These are phyloP conservation scores for Junco hyemalis DNA, from an alignment of 2,113 vertebrate genomes.

Conservation along the genomic window DNA sequence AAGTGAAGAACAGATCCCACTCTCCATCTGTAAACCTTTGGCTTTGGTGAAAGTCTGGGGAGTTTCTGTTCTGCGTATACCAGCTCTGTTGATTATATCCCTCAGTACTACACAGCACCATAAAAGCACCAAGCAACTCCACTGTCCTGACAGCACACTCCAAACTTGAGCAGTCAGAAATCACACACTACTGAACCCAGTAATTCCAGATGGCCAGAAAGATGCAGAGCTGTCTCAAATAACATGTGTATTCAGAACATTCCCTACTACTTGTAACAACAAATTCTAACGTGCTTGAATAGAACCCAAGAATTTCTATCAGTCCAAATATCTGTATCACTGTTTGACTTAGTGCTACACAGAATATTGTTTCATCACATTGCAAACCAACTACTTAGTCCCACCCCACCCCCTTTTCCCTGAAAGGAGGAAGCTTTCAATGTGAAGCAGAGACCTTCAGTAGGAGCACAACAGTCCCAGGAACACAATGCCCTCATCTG, in stretches of 20 bases:
- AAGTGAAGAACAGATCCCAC: neutral
- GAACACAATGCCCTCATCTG: neutral
- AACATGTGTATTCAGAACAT: neutral
- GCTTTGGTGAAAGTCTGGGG: neutral
- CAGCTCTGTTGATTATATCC: rapidly evolving
- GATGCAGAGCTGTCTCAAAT: neutral
- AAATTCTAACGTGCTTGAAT: neutral
- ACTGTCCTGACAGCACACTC: neutral
- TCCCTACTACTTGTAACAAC: neutral
- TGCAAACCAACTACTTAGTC: neutral
- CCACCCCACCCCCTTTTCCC: neutral
- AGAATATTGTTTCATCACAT: neutral
- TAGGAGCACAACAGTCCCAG: neutral
- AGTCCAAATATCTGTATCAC: neutral
- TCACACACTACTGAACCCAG: neutral
- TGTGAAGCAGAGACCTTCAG: neutral
- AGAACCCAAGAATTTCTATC: neutral
- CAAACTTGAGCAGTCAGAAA: neutral
- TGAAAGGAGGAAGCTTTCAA: neutral
- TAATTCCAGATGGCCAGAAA: neutral
- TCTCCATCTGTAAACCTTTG: neutral
- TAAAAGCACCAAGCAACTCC: neutral
- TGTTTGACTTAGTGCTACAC: neutral
- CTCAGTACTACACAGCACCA: neutral
- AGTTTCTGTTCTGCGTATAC: neutral